Evolutionary conservation across 2,888 invertebrate genomes (phyloP).

Genomic region (Luperina testacea): DNA sequence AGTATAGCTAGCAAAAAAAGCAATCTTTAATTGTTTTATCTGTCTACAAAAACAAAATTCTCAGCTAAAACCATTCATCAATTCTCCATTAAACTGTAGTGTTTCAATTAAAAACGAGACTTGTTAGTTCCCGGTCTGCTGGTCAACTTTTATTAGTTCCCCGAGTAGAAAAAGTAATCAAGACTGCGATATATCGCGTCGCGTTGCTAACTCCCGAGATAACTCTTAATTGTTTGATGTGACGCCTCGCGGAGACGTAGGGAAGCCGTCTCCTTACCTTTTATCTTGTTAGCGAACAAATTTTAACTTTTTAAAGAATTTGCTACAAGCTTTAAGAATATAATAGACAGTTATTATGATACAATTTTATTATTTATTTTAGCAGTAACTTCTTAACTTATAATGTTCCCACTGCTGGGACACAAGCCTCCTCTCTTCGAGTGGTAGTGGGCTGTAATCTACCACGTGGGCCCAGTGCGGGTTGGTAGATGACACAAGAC

Average conservation of each 20-base stretch:
- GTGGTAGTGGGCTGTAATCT: background rate
- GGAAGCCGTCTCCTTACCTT: constrained; percentile 68
- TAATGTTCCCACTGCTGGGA: background rate
- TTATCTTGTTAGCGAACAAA: constrained; percentile 73
- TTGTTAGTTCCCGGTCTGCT: constrained; percentile 79
- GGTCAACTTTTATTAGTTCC: constrained; percentile 87
- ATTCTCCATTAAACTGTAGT: constrained; percentile 49
- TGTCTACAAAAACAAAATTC: background rate
- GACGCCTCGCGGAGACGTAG: constrained; percentile 70
- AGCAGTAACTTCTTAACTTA: constrained; percentile 12
- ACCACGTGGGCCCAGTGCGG: background rate
- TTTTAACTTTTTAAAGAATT: constrained; percentile 73
- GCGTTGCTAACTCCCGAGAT: constrained; percentile 77
- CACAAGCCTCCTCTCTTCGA: background rate
- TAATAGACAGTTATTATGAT: constrained; percentile 47
- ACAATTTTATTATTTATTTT: constrained; percentile 24
- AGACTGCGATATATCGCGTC: constrained; percentile 82
- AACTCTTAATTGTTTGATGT: constrained; percentile 86
- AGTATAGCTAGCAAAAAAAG: too few relatives aligned
- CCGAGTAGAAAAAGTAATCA: constrained; percentile 86
- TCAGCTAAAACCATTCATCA: constrained; percentile 43
- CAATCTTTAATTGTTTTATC: background rate
- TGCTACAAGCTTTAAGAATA: constrained; percentile 56
- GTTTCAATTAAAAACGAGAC: constrained; percentile 83
- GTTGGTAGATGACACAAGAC: background rate